phyloP scores from a whole-genome alignment of 2,888 invertebrate species.

The Tetropium fuscum region DNA sequence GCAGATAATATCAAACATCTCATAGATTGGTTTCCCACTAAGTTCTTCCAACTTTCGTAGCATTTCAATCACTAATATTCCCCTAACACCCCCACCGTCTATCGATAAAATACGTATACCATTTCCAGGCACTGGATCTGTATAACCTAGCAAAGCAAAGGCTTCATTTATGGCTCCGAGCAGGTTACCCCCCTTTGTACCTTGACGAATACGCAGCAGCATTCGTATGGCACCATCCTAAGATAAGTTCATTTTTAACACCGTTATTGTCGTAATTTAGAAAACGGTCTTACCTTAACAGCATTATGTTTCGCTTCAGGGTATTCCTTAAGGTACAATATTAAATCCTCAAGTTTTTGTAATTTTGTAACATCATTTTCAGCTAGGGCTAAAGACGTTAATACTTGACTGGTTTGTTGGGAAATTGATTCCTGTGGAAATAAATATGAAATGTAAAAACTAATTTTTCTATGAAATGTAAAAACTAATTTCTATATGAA shows the following conservation, averaged over 20 bases:
- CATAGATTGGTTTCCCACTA: conserved; percentile 75
- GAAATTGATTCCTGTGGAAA: too few relatives aligned
- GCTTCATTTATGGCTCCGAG: conserved; percentile 67
- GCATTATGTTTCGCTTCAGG: conserved; percentile 81
- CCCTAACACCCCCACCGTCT: conserved; percentile 92
- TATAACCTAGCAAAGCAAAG: conserved; percentile 78
- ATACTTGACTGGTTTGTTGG: conserved; percentile 75
- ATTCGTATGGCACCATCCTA: conserved; percentile 78
- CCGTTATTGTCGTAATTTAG: too few relatives aligned
- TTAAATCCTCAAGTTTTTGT: conserved; percentile 76
- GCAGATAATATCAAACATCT: conserved; percentile 89
- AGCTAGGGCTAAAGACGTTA: conserved; percentile 73
- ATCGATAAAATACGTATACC: conserved; percentile 87
- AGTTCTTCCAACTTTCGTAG: conserved; percentile 81
- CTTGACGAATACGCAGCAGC: conserved; percentile 70
- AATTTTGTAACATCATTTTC: conserved; percentile 70
- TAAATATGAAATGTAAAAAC: not conserved
- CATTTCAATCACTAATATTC: conserved; percentile 87
- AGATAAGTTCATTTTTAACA: conserved; percentile 40
- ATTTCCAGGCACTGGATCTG: conserved; percentile 74
- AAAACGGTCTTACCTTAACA: conserved; percentile 70
- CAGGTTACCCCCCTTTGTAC: conserved; percentile 59
- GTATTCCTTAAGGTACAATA: conserved; percentile 78
- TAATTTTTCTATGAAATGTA: conserved; percentile 1
- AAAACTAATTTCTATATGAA: conserved; percentile 1